phyloP scores from a whole-genome alignment of 2,888 invertebrate genomes.

The Liposcelis brunnea region DNA sequence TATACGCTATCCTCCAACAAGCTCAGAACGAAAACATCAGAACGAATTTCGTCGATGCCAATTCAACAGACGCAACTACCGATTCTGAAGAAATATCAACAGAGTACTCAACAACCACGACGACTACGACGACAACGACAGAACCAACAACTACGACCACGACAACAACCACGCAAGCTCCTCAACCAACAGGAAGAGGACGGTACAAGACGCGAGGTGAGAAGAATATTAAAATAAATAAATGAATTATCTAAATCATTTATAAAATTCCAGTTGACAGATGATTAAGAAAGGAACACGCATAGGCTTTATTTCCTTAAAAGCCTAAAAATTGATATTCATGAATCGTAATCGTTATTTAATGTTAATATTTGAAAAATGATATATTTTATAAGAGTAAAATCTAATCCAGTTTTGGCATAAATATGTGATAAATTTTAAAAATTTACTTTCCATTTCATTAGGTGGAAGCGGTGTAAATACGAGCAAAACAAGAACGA shows the following conservation, averaged over 20 bases:
- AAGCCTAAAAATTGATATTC: not conserved
- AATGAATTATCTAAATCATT: not conserved
- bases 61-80: slow-evolving; percentile 11
- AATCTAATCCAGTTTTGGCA: too few species aligned
- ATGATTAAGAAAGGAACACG: not conserved
- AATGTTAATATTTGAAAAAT: too few species aligned
- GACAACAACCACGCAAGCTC: slow-evolving; percentile 26
- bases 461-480: too few species aligned
- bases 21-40: slow-evolving; percentile 31
- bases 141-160: slow-evolving; percentile 33
- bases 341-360: too few species aligned
- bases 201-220: not conserved
- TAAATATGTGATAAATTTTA: too few species aligned
- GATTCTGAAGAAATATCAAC: slow-evolving; percentile 25
- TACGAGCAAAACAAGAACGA: too few species aligned
- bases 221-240: not conserved
- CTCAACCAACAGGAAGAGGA: slow-evolving; percentile 20
- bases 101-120: slow-evolving; percentile 35
- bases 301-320: not conserved
- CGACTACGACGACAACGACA: slow-evolving; percentile 34
- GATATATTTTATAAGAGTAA: too few species aligned
- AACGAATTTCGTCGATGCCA: slow-evolving; percentile 20
- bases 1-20: slow-evolving; percentile 59
- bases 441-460: too few species aligned
- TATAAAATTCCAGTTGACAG: not conserved